Conservation (phyloP, 1,140 invertebrate genomes). For the Phymorhynchus buccinoides region DNA sequence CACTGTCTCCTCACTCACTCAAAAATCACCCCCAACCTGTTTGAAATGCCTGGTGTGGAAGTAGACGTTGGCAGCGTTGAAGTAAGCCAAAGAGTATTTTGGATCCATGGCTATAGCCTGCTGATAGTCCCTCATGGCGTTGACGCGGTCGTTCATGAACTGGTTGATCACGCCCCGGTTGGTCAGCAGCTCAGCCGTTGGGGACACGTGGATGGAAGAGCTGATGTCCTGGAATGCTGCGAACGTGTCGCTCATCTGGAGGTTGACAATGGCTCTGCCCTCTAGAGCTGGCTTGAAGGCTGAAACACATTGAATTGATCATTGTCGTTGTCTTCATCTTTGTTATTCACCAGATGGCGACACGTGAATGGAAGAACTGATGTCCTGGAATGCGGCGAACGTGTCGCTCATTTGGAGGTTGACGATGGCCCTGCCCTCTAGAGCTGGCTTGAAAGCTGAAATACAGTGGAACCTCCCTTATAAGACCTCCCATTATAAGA, state of each 20-base stretch:
- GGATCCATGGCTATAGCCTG: conserved; percentile 67
- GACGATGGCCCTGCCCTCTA: conserved; percentile 72
- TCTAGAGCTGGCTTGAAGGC: conserved; percentile 70
- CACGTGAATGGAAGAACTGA: conserved; percentile 67
- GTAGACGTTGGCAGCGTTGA: conserved; percentile 73
- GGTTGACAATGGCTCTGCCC: conserved; percentile 71
- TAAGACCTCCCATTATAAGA: too few species aligned
- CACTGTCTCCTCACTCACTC: too few species aligned
- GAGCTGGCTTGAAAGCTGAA: conserved; percentile 65
- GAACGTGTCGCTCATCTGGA: conserved; percentile 73
- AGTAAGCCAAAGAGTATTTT: conserved; percentile 71
- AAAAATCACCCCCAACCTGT: conserved; percentile 67
- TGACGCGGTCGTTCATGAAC: conserved; percentile 72
- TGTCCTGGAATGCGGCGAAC: conserved; percentile 72
- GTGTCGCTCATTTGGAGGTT: conserved; percentile 73
- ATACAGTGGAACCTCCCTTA: too few species aligned
- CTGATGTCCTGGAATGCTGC: conserved; percentile 72
- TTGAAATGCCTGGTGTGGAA: conserved; percentile 71
- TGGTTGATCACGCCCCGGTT: conserved; percentile 73
- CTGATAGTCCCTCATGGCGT: conserved; percentile 73
- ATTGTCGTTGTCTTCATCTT: too few species aligned
- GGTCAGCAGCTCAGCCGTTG: conserved; percentile 70
- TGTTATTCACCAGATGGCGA: too few species aligned
- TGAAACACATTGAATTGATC: too few species aligned
- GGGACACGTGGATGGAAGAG: conserved; percentile 62